Conservation (phyloP, 2,797 vertebrate genomes). For the Rhinella marina region DNA sequence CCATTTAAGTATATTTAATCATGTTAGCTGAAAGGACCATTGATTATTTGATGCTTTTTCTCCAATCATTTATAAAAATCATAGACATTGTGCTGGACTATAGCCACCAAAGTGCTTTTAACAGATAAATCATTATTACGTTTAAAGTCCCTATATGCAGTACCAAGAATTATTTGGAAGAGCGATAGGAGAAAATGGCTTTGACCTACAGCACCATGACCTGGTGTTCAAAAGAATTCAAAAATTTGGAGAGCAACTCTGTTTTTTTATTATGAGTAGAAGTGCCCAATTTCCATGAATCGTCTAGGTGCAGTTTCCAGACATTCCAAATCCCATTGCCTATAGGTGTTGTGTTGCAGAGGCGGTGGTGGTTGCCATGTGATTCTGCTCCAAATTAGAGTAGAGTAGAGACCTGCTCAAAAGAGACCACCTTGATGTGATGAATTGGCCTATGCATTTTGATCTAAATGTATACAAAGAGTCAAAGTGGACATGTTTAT, state of each 20-base stretch:
- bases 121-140: conserved; percentile 18
- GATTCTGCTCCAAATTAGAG: too few relatives aligned
- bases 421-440: too few relatives aligned
- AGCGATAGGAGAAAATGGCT: too few relatives aligned
- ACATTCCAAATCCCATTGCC: neutral
- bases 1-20: neutral
- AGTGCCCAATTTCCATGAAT: neutral
- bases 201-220: neutral
- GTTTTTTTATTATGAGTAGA: neutral
- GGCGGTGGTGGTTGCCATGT: too few relatives aligned
- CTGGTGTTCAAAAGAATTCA: neutral
- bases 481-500: too few relatives aligned
- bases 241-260: neutral
- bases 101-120: conserved; percentile 33
- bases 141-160: neutral
- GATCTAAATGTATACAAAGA: too few relatives aligned
- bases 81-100: conserved; percentile 6
- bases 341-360: too few relatives aligned
- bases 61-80: conserved; percentile 19
- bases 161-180: neutral
- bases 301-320: neutral
- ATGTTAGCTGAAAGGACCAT: conserved; percentile 17
- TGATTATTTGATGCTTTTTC: conserved; percentile 30
- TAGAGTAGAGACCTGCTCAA: too few relatives aligned
- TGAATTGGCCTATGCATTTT: too few relatives aligned